Percentiles rank a stretch among this genome's conserved stretches.
Evolutionary conservation across 2,888 invertebrate species (phyloP).

Genomic region (Eilema griseolum): DNA sequence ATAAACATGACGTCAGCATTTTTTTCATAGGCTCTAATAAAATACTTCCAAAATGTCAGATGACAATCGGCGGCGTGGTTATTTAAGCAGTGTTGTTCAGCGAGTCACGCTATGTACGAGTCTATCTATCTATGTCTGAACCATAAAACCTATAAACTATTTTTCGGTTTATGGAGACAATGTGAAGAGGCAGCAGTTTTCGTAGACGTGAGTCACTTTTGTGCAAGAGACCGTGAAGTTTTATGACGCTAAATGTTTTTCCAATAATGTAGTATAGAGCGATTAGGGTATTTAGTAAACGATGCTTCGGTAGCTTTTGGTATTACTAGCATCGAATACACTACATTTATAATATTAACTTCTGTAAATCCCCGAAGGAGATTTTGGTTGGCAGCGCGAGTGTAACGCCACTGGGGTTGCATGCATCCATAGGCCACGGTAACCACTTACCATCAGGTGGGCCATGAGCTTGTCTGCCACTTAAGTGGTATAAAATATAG

Average conservation of each 20-base stretch:
- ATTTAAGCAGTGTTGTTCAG: too few relatives aligned
- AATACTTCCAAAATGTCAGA: background rate
- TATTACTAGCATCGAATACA: background rate
- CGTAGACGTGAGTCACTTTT: conserved; percentile 34
- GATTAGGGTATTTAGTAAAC: conserved; percentile 34
- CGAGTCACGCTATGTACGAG: background rate
- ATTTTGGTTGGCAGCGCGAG: too few relatives aligned
- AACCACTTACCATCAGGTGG: too few relatives aligned
- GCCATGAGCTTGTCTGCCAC: too few relatives aligned
- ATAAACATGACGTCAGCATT: too few relatives aligned
- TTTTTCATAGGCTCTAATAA: too few relatives aligned
- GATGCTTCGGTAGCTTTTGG: conserved; percentile 25
- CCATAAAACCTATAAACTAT: conserved; percentile 3
- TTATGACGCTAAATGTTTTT: conserved; percentile 47
- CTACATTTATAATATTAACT: background rate
- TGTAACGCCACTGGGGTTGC: too few relatives aligned
- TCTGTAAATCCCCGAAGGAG: too few relatives aligned
- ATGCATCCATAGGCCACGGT: too few relatives aligned
- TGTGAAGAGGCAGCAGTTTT: conserved; percentile 32
- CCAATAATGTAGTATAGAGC: conserved; percentile 45
- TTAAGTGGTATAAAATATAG: too few relatives aligned
- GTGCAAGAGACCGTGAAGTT: conserved; percentile 35
- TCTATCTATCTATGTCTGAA: background rate
- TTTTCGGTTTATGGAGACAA: conserved; percentile 23
- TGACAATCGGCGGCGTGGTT: background rate